Conservation (phyloP, 2,888 invertebrate genomes). For the Ectemnius lituratus region DNA sequence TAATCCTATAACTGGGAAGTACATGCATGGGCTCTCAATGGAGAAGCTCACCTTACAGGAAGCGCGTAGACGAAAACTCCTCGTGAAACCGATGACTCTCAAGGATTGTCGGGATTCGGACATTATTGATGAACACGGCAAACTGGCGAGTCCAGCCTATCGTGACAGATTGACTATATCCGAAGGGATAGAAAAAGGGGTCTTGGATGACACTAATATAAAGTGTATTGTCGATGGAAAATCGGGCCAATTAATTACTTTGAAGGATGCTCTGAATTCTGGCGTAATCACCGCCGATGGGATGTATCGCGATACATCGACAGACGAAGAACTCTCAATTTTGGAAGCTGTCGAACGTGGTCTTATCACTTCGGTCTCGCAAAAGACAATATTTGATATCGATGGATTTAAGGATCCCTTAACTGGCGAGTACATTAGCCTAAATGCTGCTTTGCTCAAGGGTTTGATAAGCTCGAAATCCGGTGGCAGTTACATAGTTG, state of each 20-base stretch:
- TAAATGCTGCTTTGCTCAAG: constrained; percentile 88
- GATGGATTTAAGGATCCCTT: constrained; percentile 92
- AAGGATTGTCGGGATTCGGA: constrained; percentile 91
- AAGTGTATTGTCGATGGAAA: constrained; percentile 91
- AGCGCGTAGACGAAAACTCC: constrained; percentile 89
- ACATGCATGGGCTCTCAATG: constrained; percentile 85
- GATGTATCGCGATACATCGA: constrained; percentile 85
- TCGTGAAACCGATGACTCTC: constrained; percentile 94
- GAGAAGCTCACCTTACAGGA: constrained; percentile 89
- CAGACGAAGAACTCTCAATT: constrained; percentile 86
- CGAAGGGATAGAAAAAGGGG: constrained; percentile 92
- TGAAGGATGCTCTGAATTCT: constrained; percentile 90
- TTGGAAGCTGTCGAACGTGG: constrained; percentile 94
- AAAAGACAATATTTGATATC: constrained; percentile 94
- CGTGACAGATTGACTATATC: constrained; percentile 87
- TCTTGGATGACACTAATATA: constrained; percentile 89
- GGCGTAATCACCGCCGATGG: constrained; percentile 88
- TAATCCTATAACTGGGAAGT: constrained; percentile 90
- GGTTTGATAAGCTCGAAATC: constrained; percentile 87
- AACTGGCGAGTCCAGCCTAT: constrained; percentile 90
- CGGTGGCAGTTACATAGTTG: constrained; percentile 80
- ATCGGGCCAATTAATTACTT: constrained; percentile 88
- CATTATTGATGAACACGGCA: constrained; percentile 87
- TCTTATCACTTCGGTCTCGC: constrained; percentile 90
- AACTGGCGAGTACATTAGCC: constrained; percentile 89